Percentiles rank a stretch among this genome's conserved stretches.
These are phyloP conservation scores for Oreochromis spilurus DNA, from an alignment of 2,113 vertebrate species.

Conservation along the genomic window DNA sequence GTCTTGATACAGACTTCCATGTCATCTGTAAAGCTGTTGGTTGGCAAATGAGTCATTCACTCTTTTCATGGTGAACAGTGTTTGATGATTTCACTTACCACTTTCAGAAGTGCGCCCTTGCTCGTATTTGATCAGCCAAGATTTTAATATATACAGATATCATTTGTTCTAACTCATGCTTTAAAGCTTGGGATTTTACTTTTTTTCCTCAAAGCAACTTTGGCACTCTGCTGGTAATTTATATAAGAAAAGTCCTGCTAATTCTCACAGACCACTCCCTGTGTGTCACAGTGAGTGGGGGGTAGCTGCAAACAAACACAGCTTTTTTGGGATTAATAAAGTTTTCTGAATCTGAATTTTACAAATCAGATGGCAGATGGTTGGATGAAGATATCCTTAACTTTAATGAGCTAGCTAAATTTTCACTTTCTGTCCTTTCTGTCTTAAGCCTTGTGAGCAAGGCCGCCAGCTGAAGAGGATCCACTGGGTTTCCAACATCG, in stretches of 20 bases:
- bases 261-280: background rate
- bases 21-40: background rate
- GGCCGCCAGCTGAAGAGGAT: slow-evolving; percentile 92
- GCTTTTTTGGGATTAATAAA: background rate
- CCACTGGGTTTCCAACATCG: slow-evolving; percentile 95
- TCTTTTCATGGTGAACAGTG: background rate
- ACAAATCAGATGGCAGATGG: background rate
- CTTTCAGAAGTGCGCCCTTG: background rate
- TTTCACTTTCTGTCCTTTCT: background rate
- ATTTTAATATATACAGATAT: background rate
- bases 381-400: background rate
- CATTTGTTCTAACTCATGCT: background rate
- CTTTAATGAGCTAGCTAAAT: background rate
- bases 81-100: background rate
- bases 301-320: background rate
- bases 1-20: background rate
- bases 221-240: background rate
- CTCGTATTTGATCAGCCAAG: background rate
- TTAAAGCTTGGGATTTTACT: background rate
- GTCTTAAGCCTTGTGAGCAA: slow-evolving; percentile 87
- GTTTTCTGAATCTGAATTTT: background rate
- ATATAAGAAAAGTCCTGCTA: background rate
- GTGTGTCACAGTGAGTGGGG: background rate
- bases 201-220: background rate
- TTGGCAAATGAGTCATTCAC: background rate